Evolutionary conservation across 2,113 vertebrate genomes (phyloP).

Genomic region (Xyrauchen texanus): DNA sequence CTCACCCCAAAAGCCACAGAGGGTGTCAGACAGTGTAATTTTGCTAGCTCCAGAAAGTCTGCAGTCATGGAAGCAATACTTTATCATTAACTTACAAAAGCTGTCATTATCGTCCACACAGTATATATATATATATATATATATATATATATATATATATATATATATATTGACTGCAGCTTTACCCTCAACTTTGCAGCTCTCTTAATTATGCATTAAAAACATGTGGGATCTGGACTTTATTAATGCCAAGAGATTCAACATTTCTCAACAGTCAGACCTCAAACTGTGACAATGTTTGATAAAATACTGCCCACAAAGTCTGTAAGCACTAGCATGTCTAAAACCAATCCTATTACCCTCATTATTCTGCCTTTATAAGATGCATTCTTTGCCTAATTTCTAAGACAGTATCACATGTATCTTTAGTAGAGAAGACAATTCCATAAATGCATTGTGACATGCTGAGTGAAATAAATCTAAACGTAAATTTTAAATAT

Average conservation of each 20-base stretch:
- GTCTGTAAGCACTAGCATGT: background rate
- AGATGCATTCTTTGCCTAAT: too few relatives aligned
- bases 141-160: slow-evolving; percentile 25
- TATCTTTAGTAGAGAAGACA: too few relatives aligned
- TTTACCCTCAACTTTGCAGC: slow-evolving; percentile 21
- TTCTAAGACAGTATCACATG: too few relatives aligned
- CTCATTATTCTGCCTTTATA: too few relatives aligned
- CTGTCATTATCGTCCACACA: slow-evolving; percentile 37
- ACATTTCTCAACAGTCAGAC: slow-evolving; percentile 10
- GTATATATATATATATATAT: slow-evolving; percentile 24
- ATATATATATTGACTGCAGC: slow-evolving; percentile 20
- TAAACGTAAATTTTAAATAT: too few relatives aligned
- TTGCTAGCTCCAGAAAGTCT: slow-evolving; percentile 45
- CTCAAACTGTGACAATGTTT: slow-evolving; percentile 14
- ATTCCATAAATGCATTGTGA: too few relatives aligned
- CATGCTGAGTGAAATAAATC: too few relatives aligned
- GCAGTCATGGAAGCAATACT: slow-evolving; percentile 25
- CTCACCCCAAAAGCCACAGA: background rate
- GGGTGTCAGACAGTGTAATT: slow-evolving; percentile 49
- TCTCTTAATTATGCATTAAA: slow-evolving; percentile 23
- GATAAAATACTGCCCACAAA: slow-evolving; percentile 22
- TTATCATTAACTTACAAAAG: slow-evolving; percentile 46
- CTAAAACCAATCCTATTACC: background rate
- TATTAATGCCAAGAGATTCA: slow-evolving; percentile 2
- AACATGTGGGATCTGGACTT: slow-evolving; percentile 1